Base-by-base conservation (phyloP, 2,888 invertebrate species). In the Epicampocera succincta region DNA sequence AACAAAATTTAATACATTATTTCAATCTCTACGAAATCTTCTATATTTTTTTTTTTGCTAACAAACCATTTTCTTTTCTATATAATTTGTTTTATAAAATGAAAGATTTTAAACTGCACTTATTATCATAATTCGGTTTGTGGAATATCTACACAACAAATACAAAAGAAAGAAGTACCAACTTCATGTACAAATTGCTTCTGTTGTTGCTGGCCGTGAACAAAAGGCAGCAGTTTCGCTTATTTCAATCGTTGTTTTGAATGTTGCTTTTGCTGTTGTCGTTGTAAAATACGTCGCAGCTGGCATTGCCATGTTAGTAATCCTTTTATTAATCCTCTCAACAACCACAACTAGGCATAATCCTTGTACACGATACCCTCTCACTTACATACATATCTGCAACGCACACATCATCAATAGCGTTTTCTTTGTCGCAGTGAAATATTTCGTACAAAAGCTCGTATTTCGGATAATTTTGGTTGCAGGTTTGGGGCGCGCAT, bases 331-430 rank as follows among this genome's bases (percentile, higher is more conserved):
- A 82, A 82, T 82, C 77, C 66, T 69, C 65, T 42, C 74, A 78
- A 81, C 77, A 82, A 69, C 77, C 74, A 81, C 77, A 82, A 69
- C 77, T 77, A 77, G 81, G 73, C 81, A 74, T 81, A 81, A 81
- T 77, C 81, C 69, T 73, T 60, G 48, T 38, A 54, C 42, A 40
- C 50, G 60, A 72, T 63, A 42, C 21, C 44, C 44, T 71, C 60
- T 44, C n/a, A 56, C 52, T 66, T 60, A n/a, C n/a, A n/a, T n/a
- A n/a, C n/a, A n/a, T n/a, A 60, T 38, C 13, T 61, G 6, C 13
- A 25, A 25, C 25, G 25, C 2, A 5, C 8, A 9, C 33, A 9
- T 60, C 48, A 60, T 42, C 66, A 63, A 9, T 40, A 65, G 19
- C 29, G 3, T 40, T 38, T 25, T 42, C 15, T 21, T 54, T 46